phyloP scores from a whole-genome alignment of 2,888 invertebrate species.

The Stenichneumon culpator region DNA sequence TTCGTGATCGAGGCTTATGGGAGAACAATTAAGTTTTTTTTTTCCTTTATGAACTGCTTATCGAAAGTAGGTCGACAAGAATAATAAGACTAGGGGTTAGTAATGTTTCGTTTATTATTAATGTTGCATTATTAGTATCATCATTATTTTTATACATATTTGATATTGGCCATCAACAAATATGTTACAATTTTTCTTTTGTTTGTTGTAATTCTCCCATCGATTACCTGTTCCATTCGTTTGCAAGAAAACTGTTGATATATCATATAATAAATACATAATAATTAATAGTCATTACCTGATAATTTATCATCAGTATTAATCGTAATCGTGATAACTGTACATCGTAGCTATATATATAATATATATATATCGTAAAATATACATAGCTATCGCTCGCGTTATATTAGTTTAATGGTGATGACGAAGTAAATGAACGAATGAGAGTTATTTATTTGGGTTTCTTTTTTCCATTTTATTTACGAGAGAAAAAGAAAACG shows the following conservation, averaged over 20 bases:
- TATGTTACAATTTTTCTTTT: constrained; percentile 78
- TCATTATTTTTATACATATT: constrained; percentile 82
- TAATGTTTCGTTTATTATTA: constrained; percentile 79
- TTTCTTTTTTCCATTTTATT: constrained; percentile 34
- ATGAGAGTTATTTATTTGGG: constrained; percentile 43
- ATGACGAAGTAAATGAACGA: constrained; percentile 61
- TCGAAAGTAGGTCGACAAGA: background rate
- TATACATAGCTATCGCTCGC: constrained; percentile 61
- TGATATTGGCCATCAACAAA: constrained; percentile 83
- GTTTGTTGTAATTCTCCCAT: constrained; percentile 44
- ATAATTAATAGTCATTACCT: constrained; percentile 75
- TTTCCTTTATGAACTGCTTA: background rate
- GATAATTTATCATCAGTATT: constrained; percentile 75
- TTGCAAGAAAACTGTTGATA: constrained; percentile 77
- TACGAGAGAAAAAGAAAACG: constrained; percentile 53
- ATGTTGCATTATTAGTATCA: constrained; percentile 80
- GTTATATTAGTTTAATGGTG: constrained; percentile 49
- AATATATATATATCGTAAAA: constrained; percentile 45
- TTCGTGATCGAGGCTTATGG: background rate
- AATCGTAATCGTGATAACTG: constrained; percentile 76
- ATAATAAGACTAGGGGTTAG: constrained; percentile 37
- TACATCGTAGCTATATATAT: constrained; percentile 70
- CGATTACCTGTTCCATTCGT: constrained; percentile 71
- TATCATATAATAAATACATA: constrained; percentile 78
- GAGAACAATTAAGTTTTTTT: background rate